Base-by-base conservation (phyloP, 1,140 invertebrate genomes). In the Atta texana region DNA sequence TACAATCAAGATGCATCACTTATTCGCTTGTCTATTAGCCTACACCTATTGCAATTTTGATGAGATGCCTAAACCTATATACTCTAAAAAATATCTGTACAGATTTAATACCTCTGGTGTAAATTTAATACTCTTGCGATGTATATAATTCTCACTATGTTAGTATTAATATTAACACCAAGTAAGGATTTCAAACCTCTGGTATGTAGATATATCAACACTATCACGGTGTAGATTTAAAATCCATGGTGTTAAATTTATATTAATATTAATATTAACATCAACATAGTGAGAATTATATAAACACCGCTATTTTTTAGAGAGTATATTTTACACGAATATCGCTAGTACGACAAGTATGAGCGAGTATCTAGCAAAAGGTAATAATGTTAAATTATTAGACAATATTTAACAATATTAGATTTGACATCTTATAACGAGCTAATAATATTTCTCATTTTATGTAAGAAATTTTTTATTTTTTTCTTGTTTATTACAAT, bases 391-490 rank as follows among this genome's bases (percentile, higher is more conserved):
- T 72, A 39, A 14, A 72, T 72, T 61, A 49, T n/a, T n/a, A n/a
- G n/a, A n/a, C n/a, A n/a, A n/a, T n/a, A n/a, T n/a, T n/a, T n/a
- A 31, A 74, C 31, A 34, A 34, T 31, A 31, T 34, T 34, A 34
- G 31, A 34, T 34, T 34, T 34, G 6, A 34, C 34, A 59, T 24
- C 18, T 82, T 44, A 18, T 10, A 63, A 55, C n/a, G 31, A 59
- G n/a, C 51, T 74, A 34, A 24, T 39, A 21, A 55, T 61, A 74
- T 74, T 82, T 82, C 39, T 55, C 68, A 74, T 82, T 31, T 74
- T 49, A 18, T 16, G 14, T 51, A 28, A 82, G 34, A 82, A 61
- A 31, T 34, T 61, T 49, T 55, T 28, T 24, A 24, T 49, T n/a
- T 53, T 12, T 34, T 66, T 44, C 39, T 12, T 44, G 39, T 12